Evolutionary conservation across 2,888 invertebrate species (phyloP).

Genomic region (Taenaris catops): DNA sequence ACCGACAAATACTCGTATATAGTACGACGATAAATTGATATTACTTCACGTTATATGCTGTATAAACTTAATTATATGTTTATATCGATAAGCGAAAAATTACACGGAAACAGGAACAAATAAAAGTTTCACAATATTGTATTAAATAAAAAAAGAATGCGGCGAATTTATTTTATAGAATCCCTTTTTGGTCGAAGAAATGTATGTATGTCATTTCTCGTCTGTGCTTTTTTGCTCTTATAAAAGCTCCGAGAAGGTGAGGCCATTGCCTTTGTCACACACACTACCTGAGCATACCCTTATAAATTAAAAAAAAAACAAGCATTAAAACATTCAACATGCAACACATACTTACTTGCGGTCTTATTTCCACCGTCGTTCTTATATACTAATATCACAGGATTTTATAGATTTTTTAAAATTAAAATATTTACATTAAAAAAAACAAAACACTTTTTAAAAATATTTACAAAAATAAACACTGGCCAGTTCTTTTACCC

Average conservation of each 20-base stretch:
- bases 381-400: constrained; percentile 73
- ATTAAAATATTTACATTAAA: constrained; percentile 36
- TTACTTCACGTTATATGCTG: no score
- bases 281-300: constrained; percentile 18
- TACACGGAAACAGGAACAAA: no score
- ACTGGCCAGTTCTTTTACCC: constrained; percentile 38
- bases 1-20: no score
- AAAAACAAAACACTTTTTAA: constrained; percentile 33
- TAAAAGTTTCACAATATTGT: no score
- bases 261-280: constrained; percentile 18
- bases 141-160: no score
- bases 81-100: no score
- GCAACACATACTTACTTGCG: constrained; percentile 62
- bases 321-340: constrained; percentile 19
- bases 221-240: constrained; percentile 13
- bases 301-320: constrained; percentile 12
- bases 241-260: constrained; percentile 13
- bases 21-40: no score
- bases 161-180: no score
- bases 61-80: no score
- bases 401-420: constrained; percentile 53
- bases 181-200: constrained; percentile 1
- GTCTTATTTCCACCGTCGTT: constrained; percentile 35
- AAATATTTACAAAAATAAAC: constrained; percentile 46
- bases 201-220: constrained; percentile 14